Percentiles rank a stretch among this genome's conserved stretches.
These are phyloP conservation scores for Danio kyathit DNA, from an alignment of 2,797 vertebrate species.

Conservation along the genomic window DNA sequence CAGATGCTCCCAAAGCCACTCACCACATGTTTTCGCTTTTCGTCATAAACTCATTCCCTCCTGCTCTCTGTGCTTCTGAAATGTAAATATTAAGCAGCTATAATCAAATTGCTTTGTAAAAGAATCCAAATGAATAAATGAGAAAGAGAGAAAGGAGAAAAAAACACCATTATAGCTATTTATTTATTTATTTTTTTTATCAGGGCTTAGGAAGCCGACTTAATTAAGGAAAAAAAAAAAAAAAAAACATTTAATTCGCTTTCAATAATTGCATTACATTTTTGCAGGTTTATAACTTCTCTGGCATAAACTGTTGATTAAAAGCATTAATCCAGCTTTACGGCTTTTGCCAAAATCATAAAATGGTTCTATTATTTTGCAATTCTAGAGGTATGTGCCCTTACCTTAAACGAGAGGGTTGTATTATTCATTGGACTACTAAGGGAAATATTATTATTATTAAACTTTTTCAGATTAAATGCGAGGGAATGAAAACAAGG, in stretches of 20 bases:
- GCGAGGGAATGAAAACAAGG: slow-evolving; percentile 42
- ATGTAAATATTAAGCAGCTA: slow-evolving; percentile 67
- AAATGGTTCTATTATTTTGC: slow-evolving; percentile 64
- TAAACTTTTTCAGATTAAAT: slow-evolving; percentile 56
- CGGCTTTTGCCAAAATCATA: slow-evolving; percentile 63
- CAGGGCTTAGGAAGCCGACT: slow-evolving; percentile 54
- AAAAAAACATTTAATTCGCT: slow-evolving; percentile 73
- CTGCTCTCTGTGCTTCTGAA: slow-evolving; percentile 21
- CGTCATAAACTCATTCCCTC: slow-evolving; percentile 17
- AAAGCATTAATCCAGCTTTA: slow-evolving; percentile 62
- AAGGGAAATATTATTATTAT: not conserved
- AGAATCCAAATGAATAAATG: slow-evolving; percentile 33
- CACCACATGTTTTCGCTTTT: slow-evolving; percentile 6
- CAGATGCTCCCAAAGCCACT: slow-evolving; percentile 20
- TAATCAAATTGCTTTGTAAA: slow-evolving; percentile 64
- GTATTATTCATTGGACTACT: slow-evolving; percentile 57
- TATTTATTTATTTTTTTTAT: slow-evolving; percentile 40
- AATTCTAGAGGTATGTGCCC: slow-evolving; percentile 52
- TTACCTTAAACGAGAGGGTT: slow-evolving; percentile 51
- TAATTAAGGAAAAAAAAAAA: slow-evolving; percentile 6
- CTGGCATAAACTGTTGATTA: slow-evolving; percentile 68
- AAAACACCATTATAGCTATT: slow-evolving; percentile 64
- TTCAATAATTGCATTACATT: slow-evolving; percentile 73
- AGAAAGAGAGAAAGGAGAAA: slow-evolving; percentile 35
- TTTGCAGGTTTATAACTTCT: slow-evolving; percentile 66